Evolutionary conservation across 1,140 invertebrate genomes (phyloP).

Genomic region (Amphibalanus amphitrite): DNA sequence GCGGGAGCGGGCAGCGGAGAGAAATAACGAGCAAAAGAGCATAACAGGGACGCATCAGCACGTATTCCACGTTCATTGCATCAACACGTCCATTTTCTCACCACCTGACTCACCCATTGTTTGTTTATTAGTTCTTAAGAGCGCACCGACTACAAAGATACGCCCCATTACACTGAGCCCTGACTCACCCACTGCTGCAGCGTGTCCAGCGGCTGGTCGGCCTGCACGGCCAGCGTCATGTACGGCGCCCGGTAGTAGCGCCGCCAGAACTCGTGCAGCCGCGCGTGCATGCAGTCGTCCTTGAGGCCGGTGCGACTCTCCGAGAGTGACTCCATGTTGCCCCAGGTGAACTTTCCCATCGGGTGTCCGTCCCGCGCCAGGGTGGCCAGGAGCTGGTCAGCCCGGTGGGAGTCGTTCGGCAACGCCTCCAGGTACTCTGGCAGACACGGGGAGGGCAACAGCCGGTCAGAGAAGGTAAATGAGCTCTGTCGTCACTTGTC

Average conservation of each 20-base stretch:
- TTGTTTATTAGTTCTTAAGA: too few species aligned
- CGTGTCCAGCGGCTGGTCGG: conserved; percentile 52
- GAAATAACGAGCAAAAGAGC: too few species aligned
- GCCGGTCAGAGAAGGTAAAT: too few species aligned
- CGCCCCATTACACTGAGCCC: too few species aligned
- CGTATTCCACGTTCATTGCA: too few species aligned
- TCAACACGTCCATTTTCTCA: too few species aligned
- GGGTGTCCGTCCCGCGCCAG: conserved; percentile 49
- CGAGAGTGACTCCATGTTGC: conserved; percentile 56
- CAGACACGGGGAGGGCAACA: not conserved
- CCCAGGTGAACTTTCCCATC: conserved; percentile 64
- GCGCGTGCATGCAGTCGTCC: conserved; percentile 26
- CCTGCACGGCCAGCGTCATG: conserved; percentile 69
- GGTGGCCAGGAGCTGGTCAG: conserved; percentile 50
- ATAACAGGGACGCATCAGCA: too few species aligned
- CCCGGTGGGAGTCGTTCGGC: conserved; percentile 44
- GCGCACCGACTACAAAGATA: too few species aligned
- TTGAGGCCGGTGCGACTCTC: conserved; percentile 41
- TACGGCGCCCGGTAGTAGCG: conserved; percentile 72
- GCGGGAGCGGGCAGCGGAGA: too few species aligned
- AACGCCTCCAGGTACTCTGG: conserved; percentile 56
- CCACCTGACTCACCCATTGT: too few species aligned
- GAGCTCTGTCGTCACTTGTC: too few species aligned
- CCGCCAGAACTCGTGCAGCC: conserved; percentile 55
- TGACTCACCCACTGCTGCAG: conserved; percentile 46